Percentiles rank a stretch among this genome's conserved stretches.
Conservation (phyloP, 2,888 invertebrate genomes). For the Synanthedon andrenaeformis region DNA sequence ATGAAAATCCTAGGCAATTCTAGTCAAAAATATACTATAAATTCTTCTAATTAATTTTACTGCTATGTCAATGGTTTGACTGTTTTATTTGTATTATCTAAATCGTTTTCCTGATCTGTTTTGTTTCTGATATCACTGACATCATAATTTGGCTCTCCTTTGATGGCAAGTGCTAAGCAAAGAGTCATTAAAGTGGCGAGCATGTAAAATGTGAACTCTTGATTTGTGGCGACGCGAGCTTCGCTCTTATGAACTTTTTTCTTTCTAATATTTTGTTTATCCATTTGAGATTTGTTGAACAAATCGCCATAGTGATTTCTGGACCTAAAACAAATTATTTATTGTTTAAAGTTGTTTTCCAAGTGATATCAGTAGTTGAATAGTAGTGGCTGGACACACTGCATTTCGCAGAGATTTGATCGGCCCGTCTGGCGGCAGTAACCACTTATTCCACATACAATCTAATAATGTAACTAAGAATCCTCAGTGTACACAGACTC, state of each 20-base stretch:
- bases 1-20: too few relatives aligned
- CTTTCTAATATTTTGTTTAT: slow-evolving; percentile 28
- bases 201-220: slow-evolving; percentile 33
- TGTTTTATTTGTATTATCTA: too few relatives aligned
- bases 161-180: slow-evolving; percentile 25
- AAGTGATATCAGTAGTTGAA: too few relatives aligned
- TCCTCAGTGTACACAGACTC: too few relatives aligned
- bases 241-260: slow-evolving; percentile 17
- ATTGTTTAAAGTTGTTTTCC: background rate
- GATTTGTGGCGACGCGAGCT: slow-evolving; percentile 13
- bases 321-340: slow-evolving; percentile 38
- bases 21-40: too few relatives aligned
- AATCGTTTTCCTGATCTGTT: background rate
- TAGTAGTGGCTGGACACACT: too few relatives aligned
- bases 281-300: slow-evolving; percentile 32
- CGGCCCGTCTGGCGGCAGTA: too few relatives aligned
- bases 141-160: slow-evolving; percentile 19
- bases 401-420: too few relatives aligned
- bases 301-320: slow-evolving; percentile 61
- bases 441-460: too few relatives aligned
- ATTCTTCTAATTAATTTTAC: too few relatives aligned
- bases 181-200: slow-evolving; percentile 23
- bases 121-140: background rate
- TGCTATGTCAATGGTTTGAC: too few relatives aligned
- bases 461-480: too few relatives aligned